Conservation (phyloP, 1,140 invertebrate species). For the Hyphantria cunea region DNA sequence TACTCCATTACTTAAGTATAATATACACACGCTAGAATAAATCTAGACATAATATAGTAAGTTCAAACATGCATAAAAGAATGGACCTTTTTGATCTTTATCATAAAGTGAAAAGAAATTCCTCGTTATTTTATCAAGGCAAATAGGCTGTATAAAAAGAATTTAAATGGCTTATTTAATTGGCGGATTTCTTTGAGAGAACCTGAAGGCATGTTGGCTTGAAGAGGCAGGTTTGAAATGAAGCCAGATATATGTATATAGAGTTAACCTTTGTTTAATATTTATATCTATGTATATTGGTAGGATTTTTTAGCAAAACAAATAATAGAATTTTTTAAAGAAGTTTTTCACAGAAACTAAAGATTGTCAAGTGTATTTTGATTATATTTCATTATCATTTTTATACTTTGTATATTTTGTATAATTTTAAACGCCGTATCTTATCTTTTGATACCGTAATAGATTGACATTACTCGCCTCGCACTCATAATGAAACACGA, state of each 20-base stretch:
- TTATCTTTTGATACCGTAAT: too few species aligned
- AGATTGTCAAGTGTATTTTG: too few species aligned
- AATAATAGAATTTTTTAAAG: neutral
- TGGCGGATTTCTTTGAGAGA: slow-evolving; percentile 30
- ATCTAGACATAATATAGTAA: slow-evolving; percentile 4
- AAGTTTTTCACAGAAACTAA: neutral
- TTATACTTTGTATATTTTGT: too few species aligned
- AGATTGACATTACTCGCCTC: too few species aligned
- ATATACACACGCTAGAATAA: slow-evolving; percentile 5
- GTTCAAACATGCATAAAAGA: slow-evolving; percentile 21
- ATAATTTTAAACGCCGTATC: too few species aligned
- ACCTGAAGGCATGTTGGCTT: slow-evolving; percentile 16
- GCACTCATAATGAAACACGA: too few species aligned
- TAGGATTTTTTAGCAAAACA: neutral
- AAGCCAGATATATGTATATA: neutral
- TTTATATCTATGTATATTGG: neutral
- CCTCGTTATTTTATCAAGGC: slow-evolving; percentile 31
- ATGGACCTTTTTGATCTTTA: slow-evolving; percentile 23
- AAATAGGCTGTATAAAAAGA: slow-evolving; percentile 46
- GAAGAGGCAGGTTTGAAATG: neutral
- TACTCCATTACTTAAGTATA: slow-evolving; percentile 22
- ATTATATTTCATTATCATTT: too few species aligned
- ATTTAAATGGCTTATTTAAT: slow-evolving; percentile 50
- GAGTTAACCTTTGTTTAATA: too few species aligned
- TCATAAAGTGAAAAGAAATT: slow-evolving; percentile 18